Base-by-base conservation (phyloP, 2,113 vertebrate species). In the Verasper variegatus region DNA sequence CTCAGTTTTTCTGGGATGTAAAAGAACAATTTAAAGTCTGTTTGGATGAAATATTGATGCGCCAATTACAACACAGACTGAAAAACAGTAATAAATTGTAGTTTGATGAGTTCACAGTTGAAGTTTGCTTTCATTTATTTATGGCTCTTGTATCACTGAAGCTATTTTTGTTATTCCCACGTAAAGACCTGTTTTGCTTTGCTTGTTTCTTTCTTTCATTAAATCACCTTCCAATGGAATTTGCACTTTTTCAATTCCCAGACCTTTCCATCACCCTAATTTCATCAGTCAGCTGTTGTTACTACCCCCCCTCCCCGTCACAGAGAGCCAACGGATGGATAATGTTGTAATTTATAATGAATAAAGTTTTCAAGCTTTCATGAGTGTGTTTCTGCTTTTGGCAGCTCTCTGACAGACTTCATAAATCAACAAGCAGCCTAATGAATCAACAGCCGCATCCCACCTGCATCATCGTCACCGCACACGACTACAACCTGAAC, bases 271-370 rank as follows among this genome's bases (percentile, higher is more conserved):
- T 90, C 88, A 78, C 71, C 70, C 27, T 76, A 76, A 78, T 74
- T 52, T 62, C 58, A 74, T 79, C 71, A 11, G 61, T 74, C 79
- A 83, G 71, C 17, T 70, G 67, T 26, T 83, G 80, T 62, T 76
- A 60, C 74, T 58, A 60, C 45, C 61, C 49, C 5, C 24, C 20
- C 21, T 15, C 55, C 5, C 20, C 7, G 13, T 60, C 73, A 20
- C 14, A 1, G 14, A 23, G 7, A 71, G 64, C 26, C 60, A 0
- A n/a, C 31, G 10, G 26, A 61, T 55, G 60, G 47, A 5, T 68
- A 64, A 87, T 64, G 67, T 72, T 75, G 26, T 79, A 59, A 90
- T 88, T 69, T 81, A 81, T 78, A 78, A 90, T 86, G 76, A 71
- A 88, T 84, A 61, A 64, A 70, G 56, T 90, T 76, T 69, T 73